Conservation (phyloP, 2,888 invertebrate genomes). For the Ochlodes sylvanus region DNA sequence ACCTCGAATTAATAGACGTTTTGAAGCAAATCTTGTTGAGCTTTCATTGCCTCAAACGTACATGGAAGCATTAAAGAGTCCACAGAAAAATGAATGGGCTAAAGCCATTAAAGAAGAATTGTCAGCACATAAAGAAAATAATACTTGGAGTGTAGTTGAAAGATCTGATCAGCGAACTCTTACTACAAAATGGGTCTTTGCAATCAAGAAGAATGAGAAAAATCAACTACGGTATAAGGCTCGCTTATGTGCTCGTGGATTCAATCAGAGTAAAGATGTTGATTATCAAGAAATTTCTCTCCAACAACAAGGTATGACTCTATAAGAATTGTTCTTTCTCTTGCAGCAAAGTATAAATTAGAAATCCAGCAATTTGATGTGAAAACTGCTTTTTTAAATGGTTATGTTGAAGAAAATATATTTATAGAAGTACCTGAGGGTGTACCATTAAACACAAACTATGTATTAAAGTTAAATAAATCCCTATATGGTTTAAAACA, state of each 20-base stretch:
- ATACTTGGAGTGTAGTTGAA: background rate
- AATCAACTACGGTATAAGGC: background rate
- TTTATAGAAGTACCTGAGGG: conserved; percentile 28
- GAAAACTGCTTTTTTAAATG: conserved; percentile 32
- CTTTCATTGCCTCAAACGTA: background rate
- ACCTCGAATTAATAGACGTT: background rate
- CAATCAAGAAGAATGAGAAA: background rate
- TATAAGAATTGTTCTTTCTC: background rate
- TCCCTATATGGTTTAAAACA: conserved; percentile 39
- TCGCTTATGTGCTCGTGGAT: background rate
- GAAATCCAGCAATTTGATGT: conserved; percentile 34
- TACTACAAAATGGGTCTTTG: conserved; percentile 8
- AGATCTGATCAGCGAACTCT: background rate
- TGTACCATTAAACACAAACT: background rate
- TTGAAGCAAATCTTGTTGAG: background rate
- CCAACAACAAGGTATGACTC: background rate
- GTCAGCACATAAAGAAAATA: background rate
- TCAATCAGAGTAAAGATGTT: background rate
- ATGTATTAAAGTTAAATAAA: conserved; percentile 36
- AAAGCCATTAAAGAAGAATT: background rate
- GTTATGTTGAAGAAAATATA: conserved; percentile 21
- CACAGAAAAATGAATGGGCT: background rate
- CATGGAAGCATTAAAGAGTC: background rate
- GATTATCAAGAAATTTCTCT: conserved; percentile 1
- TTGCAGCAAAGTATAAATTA: background rate